Conservation (phyloP, 2,888 invertebrate genomes). For the Tachystola acroxantha region DNA sequence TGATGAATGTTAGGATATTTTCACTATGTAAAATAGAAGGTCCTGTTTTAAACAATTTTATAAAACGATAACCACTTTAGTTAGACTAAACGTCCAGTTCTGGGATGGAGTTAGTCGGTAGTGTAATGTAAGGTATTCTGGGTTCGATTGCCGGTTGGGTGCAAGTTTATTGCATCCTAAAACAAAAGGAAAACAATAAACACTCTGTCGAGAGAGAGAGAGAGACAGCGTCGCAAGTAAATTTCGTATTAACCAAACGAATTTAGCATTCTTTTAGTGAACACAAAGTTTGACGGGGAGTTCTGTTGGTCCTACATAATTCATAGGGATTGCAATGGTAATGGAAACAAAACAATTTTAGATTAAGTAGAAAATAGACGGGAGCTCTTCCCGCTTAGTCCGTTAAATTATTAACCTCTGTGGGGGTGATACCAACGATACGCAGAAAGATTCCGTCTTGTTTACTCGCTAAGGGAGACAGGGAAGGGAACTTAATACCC, state of each 20-base stretch:
- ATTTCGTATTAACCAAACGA: slow-evolving; percentile 9
- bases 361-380: slow-evolving; percentile 61
- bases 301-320: slow-evolving; percentile 36
- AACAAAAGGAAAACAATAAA: not conserved
- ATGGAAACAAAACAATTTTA: slow-evolving; percentile 62
- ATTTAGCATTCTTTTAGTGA: slow-evolving; percentile 23
- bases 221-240: too few species aligned
- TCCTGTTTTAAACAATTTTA: too few species aligned
- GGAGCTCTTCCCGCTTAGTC: slow-evolving; percentile 60
- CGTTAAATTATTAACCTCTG: slow-evolving; percentile 74
- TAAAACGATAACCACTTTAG: too few species aligned
- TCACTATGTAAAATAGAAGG: too few species aligned
- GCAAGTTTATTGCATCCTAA: too few species aligned
- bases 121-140: too few species aligned
- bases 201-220: too few species aligned
- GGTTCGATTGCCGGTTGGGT: too few species aligned
- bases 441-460: slow-evolving; percentile 70
- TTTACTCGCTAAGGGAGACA: slow-evolving; percentile 74
- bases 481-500: slow-evolving; percentile 74
- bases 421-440: slow-evolving; percentile 52
- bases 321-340: slow-evolving; percentile 41
- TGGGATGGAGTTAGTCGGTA: too few species aligned
- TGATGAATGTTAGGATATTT: too few species aligned
- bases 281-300: slow-evolving; percentile 26
- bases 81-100: too few species aligned